These are phyloP conservation scores for Hyles euphorbiae DNA, from an alignment of 1,140 invertebrate genomes.

Conservation along the genomic window DNA sequence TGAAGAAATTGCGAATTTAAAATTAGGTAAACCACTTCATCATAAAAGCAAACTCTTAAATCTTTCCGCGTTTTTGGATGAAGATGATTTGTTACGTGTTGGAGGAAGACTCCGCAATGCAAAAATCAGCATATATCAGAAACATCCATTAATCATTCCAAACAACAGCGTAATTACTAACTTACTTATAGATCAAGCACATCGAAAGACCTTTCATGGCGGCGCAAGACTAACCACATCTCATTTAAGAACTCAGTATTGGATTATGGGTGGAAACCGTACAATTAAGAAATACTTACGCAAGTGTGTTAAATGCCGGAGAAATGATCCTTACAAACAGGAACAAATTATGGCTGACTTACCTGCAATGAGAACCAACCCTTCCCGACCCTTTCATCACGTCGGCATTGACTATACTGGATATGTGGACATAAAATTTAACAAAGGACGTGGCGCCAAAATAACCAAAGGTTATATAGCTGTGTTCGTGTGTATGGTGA, in stretches of 20 bases:
- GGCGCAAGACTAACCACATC: constrained; percentile 26
- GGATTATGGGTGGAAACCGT: constrained; percentile 10
- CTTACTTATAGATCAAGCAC: constrained; percentile 33
- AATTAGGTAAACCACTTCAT: not conserved
- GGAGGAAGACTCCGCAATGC: constrained; percentile 1
- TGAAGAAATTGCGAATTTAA: too few species aligned
- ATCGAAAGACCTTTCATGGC: constrained; percentile 34
- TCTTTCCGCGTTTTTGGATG: not conserved
- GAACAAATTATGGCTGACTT: constrained; percentile 14
- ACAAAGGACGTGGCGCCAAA: constrained; percentile 4
- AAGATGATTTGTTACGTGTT: not conserved
- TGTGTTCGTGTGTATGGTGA: too few species aligned
- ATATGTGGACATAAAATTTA: constrained; percentile 7
- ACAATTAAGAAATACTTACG: not conserved
- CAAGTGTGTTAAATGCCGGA: constrained; percentile 9
- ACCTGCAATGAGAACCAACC: constrained; percentile 6
- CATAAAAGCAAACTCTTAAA: not conserved
- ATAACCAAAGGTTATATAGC: too few species aligned
- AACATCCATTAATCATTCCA: constrained; percentile 31
- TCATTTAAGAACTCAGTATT: not conserved
- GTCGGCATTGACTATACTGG: constrained; percentile 11
- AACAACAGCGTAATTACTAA: constrained; percentile 6
- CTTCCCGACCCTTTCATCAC: constrained; percentile 2
- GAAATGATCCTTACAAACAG: not conserved
- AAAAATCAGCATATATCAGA: not conserved